phyloP scores from a whole-genome alignment of 2,888 invertebrate species.

The Urechis unicinctus region DNA sequence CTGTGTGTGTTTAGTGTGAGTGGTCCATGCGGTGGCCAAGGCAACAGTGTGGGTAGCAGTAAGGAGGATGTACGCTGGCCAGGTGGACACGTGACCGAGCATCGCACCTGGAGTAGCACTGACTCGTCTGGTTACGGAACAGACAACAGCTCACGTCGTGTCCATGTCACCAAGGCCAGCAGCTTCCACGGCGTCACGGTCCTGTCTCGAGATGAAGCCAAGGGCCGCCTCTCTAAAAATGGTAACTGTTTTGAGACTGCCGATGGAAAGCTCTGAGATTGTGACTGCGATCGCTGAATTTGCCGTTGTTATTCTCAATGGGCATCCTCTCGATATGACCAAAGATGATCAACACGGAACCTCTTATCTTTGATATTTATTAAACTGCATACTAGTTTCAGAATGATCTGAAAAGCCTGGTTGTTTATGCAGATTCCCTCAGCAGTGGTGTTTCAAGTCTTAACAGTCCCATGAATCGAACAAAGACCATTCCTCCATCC shows the following conservation, averaged over 20 bases:
- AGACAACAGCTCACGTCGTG: slow-evolving; percentile 38
- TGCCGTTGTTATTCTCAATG: no score
- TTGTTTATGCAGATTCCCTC: slow-evolving; percentile 42
- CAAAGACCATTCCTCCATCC: slow-evolving; percentile 28
- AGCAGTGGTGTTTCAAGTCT: slow-evolving; percentile 26
- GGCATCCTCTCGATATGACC: no score
- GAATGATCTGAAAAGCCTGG: no score
- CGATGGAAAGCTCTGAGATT: no score
- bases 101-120: slow-evolving; percentile 56
- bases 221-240: no score
- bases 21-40: background rate
- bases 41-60: slow-evolving; percentile 45
- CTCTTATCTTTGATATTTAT: no score
- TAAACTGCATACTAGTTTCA: no score
- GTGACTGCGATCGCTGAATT: no score
- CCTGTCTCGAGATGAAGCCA: slow-evolving; percentile 60
- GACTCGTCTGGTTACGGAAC: slow-evolving; percentile 52
- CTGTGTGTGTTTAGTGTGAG: no score
- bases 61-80: slow-evolving; percentile 54
- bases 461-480: slow-evolving; percentile 27
- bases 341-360: no score
- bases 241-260: no score
- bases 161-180: slow-evolving; percentile 72
- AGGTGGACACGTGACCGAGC: slow-evolving; percentile 13
- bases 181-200: slow-evolving; percentile 66